Base-by-base conservation (phyloP, 2,797 vertebrate genomes). In the Poecile montanus region DNA sequence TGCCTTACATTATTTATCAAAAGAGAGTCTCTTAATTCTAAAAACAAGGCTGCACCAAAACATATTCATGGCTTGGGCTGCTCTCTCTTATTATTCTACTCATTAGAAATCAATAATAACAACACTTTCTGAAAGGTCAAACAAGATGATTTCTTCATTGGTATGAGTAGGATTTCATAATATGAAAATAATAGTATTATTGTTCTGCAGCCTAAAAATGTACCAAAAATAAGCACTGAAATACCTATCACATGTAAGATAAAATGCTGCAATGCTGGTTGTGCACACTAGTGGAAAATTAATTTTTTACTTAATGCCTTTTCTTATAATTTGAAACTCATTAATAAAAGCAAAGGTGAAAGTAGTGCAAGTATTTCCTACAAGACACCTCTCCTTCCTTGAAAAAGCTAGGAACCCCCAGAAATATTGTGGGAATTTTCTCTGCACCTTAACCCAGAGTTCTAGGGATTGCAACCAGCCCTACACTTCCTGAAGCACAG, bases 111-210 rank as follows among this genome's bases (percentile, higher is more conserved):
- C 78, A 91, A 76, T 85, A 83, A 85, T 27, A 76, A 73, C 73
- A 91, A 89, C 83, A 86, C 32, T 54, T 93, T 73, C 70, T 88
- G 76, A 93, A 95, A 93, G 87, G 60, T 76, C 70, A 92, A 79
- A 92, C 10, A 42, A 61, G 42, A 85, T 54, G 19, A 84, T 67
- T 79, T 70, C 56, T 70, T 81, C 58, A 61, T 21, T 71, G 40
- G 26, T 75, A 56, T 44, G 58, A 90, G 34, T 2, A 88, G 44
- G 26, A 86, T 90, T 91, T 90, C 48, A 40, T 40, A 40, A 40
- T 40, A 40, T 40, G 38, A 40, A 40, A 40, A 40, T 40, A 40
- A 40, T 40, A 72, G 13, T 13, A 30, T 32, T 65, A 58, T 40
- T 63, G 9, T 65, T 81, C 71, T 47, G 48, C 45, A 86, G 56